These are phyloP conservation scores for Pimephales promelas DNA, from an alignment of 2,113 vertebrate species.

Conservation along the genomic window DNA sequence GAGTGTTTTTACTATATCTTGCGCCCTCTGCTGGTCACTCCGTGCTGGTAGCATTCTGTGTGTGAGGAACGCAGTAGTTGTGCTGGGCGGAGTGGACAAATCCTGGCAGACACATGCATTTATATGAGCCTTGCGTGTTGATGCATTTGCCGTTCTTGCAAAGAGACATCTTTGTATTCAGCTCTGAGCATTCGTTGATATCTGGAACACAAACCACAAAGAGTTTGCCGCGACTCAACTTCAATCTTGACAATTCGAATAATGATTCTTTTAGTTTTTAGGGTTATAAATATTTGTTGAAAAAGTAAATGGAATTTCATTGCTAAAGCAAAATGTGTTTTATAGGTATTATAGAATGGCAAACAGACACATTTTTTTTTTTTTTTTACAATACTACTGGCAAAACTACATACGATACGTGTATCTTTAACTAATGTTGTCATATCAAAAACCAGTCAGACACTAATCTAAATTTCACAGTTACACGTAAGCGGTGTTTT, in stretches of 20 bases:
- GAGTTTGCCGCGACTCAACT: background rate
- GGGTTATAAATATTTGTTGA: background rate
- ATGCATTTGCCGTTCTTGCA: constrained; percentile 97
- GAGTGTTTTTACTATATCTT: constrained; percentile 64
- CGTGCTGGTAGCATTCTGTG: constrained; percentile 73
- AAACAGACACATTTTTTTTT: background rate
- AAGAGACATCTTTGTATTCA: constrained; percentile 93
- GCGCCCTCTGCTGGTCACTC: constrained; percentile 74
- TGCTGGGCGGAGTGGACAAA: constrained; percentile 84
- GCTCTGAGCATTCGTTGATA: constrained; percentile 94
- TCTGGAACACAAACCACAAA: constrained; percentile 74
- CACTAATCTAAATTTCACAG: background rate
- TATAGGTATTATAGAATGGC: background rate
- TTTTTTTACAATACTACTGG: background rate
- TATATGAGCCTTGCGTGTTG: constrained; percentile 93
- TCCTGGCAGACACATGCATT: constrained; percentile 91
- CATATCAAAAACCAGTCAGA: background rate
- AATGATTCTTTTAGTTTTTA: background rate
- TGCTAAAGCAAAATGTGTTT: background rate
- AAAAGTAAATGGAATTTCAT: background rate
- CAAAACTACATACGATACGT: background rate
- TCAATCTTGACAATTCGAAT: background rate
- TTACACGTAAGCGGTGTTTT: too few species aligned
- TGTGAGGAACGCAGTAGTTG: constrained; percentile 89
- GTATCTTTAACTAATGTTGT: background rate